These are phyloP conservation scores for Agrochola lota DNA, from an alignment of 2,888 invertebrate species.

Conservation along the genomic window DNA sequence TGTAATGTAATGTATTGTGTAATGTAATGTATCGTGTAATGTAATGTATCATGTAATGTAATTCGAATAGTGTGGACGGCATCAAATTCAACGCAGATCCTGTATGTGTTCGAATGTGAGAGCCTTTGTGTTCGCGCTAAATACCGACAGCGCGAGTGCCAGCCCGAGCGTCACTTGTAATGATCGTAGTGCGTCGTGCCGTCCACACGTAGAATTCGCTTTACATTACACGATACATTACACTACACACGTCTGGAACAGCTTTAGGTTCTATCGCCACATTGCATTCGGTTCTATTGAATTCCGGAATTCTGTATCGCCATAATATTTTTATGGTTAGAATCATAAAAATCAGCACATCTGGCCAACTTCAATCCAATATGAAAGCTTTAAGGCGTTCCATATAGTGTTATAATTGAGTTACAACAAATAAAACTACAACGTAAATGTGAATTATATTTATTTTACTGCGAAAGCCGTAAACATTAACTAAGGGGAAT, in stretches of 20 bases:
- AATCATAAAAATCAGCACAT: conserved; percentile 57
- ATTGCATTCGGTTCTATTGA: not conserved
- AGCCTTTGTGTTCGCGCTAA: not conserved
- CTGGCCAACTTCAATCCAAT: conserved; percentile 43
- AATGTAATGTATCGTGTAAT: too few species aligned
- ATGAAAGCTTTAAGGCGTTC: conserved; percentile 1
- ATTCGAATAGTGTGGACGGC: too few species aligned
- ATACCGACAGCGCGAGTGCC: not conserved
- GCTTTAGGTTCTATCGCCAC: not conserved
- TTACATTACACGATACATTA: not conserved
- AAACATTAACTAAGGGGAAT: conserved; percentile 30
- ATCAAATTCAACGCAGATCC: too few species aligned
- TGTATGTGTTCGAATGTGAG: not conserved
- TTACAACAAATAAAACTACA: conserved; percentile 49
- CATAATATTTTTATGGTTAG: conserved; percentile 24
- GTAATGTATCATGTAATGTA: not conserved
- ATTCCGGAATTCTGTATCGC: not conserved
- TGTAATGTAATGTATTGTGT: too few species aligned
- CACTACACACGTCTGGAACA: not conserved
- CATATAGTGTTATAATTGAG: conserved; percentile 32
- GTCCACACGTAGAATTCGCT: not conserved
- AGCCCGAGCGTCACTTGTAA: not conserved
- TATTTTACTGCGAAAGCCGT: conserved; percentile 46
- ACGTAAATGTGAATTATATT: conserved; percentile 48
- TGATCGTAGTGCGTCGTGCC: not conserved